Percentiles rank a stretch among this genome's conserved stretches.
These are phyloP conservation scores for Carlito syrichta DNA, from an alignment of 2,113 vertebrate species.

Conservation along the genomic window DNA sequence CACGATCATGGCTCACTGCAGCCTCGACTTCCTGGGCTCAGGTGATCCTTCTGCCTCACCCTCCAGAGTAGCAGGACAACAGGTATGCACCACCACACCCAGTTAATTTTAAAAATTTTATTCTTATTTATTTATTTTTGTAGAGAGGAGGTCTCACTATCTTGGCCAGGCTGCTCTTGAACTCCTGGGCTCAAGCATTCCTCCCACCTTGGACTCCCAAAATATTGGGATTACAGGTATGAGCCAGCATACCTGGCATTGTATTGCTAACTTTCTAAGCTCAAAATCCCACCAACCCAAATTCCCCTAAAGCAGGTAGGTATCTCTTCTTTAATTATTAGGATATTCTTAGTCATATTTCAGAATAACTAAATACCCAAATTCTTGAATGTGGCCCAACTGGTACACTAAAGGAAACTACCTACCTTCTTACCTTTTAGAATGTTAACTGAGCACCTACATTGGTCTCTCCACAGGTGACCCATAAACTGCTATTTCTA, in stretches of 20 bases:
- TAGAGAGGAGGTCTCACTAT: not conserved
- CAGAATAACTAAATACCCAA: not conserved
- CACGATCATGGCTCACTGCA: not conserved
- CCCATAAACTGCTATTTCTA: not conserved
- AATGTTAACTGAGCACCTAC: not conserved
- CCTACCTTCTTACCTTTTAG: not conserved
- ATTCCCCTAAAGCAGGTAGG: not conserved
- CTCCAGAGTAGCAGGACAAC: not conserved
- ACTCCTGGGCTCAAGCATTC: not conserved
- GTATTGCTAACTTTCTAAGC: not conserved
- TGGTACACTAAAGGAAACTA: not conserved
- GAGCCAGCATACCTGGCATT: not conserved
- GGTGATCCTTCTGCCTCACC: not conserved
- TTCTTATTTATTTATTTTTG: too few relatives aligned
- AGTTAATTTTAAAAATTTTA: not conserved
- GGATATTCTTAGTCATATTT: not conserved
- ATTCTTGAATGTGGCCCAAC: not conserved
- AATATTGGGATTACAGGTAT: not conserved
- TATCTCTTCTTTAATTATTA: not conserved
- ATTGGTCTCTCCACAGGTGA: not conserved
- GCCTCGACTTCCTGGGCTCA: not conserved
- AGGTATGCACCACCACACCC: not conserved
- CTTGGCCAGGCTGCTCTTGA: not conserved
- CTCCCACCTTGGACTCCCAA: not conserved
- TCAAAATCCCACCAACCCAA: not conserved